Base-by-base conservation (phyloP, 2,888 invertebrate genomes). In the Plagiodera versicolora region DNA sequence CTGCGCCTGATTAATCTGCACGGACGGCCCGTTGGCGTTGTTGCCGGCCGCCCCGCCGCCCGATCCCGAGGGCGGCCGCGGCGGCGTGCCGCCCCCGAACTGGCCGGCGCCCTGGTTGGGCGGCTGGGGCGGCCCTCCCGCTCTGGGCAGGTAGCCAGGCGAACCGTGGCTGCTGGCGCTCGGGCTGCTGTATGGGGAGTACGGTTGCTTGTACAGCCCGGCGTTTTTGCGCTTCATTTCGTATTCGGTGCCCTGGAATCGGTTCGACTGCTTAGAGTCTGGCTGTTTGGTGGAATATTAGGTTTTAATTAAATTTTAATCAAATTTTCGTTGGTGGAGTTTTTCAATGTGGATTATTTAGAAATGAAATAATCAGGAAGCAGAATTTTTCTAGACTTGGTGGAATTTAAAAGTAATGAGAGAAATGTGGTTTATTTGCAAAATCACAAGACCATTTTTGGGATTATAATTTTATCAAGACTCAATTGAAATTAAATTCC, bases 1-100 rank as follows among this genome's bases (percentile, higher is more conserved):
- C 78, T 93, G 93, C 58, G 92, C 91, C 79, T 94, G 94, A 75
- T 90, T 91, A 83, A 94, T 92, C 80, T 94, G 93, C 68, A 93
- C 81, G 39, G 86, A 86, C 30, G 87, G 81, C 9, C 85, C 83
- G 8, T 72, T 67, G 14, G 62, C 59, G n/a, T 56, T 55, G n/a
- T 60, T 56, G n/a, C 60, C 58, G n/a, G 52, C 49, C 16, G 46
- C 55, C 10, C 63, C 67, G 2, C 70, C 71, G 10, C 77, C 76
- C 1, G 83, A 80, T 50, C 84, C 84, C 0, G 84, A 83, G 0
- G 85, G 81, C 14, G 85, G 85, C 67, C 84, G 82, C 1, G 84
- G 84, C 14, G 84, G 84, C 9, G 84, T 80, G 6, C 79, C 79
- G 20, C 78, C 80, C 14, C 72, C 75, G 63, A 70, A 75, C 20